Conservation (phyloP, 30 jellyfish, hydroid and myxozoan species). For the Chrysaora quinquecirrha region DNA sequence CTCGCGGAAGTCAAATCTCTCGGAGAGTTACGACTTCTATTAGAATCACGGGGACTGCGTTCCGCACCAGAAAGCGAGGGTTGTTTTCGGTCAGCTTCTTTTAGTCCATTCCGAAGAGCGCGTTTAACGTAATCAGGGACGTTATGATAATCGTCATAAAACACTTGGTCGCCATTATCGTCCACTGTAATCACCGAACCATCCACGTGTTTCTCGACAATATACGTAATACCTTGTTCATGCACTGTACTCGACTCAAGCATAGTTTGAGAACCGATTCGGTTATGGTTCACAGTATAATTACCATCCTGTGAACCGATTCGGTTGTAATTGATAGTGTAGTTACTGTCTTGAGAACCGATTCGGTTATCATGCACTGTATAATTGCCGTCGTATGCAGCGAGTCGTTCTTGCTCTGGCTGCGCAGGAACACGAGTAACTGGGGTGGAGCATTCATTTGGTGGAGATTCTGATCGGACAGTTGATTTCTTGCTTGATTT, state of each 20-base stretch:
- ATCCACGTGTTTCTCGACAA: background rate
- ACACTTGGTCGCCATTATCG: background rate
- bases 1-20: background rate
- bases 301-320: constrained; percentile 3
- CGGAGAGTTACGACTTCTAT: background rate
- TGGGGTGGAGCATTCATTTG: constrained; percentile 80
- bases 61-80: background rate
- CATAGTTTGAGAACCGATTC: background rate
- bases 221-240: background rate
- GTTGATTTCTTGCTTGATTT: constrained; percentile 8
- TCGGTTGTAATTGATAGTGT: background rate
- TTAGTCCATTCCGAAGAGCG: background rate
- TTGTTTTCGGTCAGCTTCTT: background rate
- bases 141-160: background rate
- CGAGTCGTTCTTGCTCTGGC: constrained; percentile 9
- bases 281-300: background rate
- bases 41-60: background rate
- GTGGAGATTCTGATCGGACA: constrained; percentile 33
- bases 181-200: background rate
- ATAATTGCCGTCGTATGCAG: constrained; percentile 21
- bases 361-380: constrained; percentile 31
- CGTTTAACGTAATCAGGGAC: background rate
- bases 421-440: constrained; percentile 36
- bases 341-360: constrained; percentile 25
- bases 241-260: background rate